Evolutionary conservation across 2,888 invertebrate genomes (phyloP).

Genomic region (Girardia tigrina): DNA sequence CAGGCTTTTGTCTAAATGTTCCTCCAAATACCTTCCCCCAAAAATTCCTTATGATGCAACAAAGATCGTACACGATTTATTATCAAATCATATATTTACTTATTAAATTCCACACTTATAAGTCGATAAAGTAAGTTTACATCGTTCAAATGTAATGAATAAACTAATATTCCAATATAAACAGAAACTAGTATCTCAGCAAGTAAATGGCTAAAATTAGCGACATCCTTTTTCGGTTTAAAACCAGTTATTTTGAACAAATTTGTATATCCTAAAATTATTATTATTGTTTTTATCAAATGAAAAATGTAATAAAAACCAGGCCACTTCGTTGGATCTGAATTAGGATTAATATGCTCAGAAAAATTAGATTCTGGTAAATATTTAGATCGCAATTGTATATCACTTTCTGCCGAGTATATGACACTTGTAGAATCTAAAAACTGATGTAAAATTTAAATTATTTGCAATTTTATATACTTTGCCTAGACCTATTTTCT

Average conservation of each 20-base stretch:
- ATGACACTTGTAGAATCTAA: not conserved
- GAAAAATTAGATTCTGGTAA: not conserved
- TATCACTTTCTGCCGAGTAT: not conserved
- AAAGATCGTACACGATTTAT: constrained; percentile 59
- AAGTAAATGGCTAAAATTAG: constrained; percentile 73
- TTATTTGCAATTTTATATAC: not conserved
- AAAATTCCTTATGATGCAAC: constrained; percentile 61
- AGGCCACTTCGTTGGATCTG: not conserved
- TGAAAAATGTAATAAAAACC: not conserved
- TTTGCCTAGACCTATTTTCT: not conserved
- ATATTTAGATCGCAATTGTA: not conserved
- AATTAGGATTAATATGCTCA: not conserved
- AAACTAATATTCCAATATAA: constrained; percentile 75
- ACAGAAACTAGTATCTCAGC: constrained; percentile 85
- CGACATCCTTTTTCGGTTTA: constrained; percentile 86
- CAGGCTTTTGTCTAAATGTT: constrained; percentile 46
- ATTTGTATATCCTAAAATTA: constrained; percentile 62
- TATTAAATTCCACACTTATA: constrained; percentile 35
- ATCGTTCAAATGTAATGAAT: constrained; percentile 80
- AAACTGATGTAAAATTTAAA: not conserved
- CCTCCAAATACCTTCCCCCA: constrained; percentile 56
- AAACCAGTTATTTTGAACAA: constrained; percentile 52
- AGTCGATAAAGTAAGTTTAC: constrained; percentile 63
- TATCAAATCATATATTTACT: constrained; percentile 39
- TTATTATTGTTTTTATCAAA: constrained; percentile 31